These are phyloP conservation scores for Dermatemys mawii DNA, from an alignment of 2,113 vertebrate species.

Conservation along the genomic window DNA sequence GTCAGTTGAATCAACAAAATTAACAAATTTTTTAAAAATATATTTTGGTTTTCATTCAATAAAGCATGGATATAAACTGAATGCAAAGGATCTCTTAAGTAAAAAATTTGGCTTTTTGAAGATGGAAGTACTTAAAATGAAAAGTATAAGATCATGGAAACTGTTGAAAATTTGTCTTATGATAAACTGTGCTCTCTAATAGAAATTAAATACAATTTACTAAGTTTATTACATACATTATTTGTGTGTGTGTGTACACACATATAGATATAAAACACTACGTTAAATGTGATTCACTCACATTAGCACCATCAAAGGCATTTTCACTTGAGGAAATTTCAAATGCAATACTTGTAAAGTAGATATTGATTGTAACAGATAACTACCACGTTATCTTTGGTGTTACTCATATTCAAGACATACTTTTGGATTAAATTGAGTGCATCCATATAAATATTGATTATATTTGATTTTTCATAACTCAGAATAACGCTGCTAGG, in stretches of 20 bases:
- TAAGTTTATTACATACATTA: background rate
- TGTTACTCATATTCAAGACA: background rate
- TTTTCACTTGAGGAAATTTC: background rate
- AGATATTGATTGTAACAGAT: background rate
- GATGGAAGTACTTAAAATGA: background rate
- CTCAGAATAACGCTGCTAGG: background rate
- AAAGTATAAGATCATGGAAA: background rate
- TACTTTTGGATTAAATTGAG: background rate
- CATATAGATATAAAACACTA: background rate
- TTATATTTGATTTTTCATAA: background rate
- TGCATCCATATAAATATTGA: background rate
- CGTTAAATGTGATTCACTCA: background rate
- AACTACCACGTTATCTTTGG: background rate
- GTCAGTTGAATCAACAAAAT: background rate
- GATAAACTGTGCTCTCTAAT: background rate
- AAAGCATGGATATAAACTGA: background rate
- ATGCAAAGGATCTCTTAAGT: background rate
- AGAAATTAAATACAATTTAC: rapidly evolving
- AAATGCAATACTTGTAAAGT: background rate
- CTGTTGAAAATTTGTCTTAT: background rate
- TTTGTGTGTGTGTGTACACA: rapidly evolving
- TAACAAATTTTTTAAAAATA: background rate
- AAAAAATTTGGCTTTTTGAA: background rate
- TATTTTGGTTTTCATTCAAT: background rate
- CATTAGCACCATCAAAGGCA: background rate